Evolutionary conservation across 1,140 invertebrate species (phyloP).

Genomic region (Pygmarrhopalites habei): DNA sequence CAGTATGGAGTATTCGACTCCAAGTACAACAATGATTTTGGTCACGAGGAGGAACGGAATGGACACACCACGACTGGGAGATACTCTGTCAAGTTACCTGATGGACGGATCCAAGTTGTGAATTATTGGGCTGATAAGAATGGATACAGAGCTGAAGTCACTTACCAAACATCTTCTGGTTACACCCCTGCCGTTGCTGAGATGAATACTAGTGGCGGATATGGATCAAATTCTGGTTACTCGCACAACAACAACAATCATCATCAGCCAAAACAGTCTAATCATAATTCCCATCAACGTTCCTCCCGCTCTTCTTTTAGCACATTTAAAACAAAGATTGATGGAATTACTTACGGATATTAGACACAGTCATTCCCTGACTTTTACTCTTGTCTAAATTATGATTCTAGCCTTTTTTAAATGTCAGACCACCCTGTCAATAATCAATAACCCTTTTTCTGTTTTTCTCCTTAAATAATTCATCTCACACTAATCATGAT

Average conservation of each 20-base stretch:
- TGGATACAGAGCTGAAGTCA: slow-evolving; percentile 29
- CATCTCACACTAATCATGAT: too few species aligned
- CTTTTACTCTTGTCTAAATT: too few species aligned
- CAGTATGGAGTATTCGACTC: slow-evolving; percentile 26
- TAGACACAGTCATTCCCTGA: not conserved
- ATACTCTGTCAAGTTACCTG: slow-evolving; percentile 37
- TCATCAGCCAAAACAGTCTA: too few species aligned
- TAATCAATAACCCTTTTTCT: too few species aligned
- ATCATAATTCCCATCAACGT: not conserved
- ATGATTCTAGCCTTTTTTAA: too few species aligned
- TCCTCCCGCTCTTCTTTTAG: slow-evolving; percentile 6
- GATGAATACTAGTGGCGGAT: not conserved
- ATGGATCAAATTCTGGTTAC: not conserved
- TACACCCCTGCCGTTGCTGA: not conserved
- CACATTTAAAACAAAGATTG: slow-evolving; percentile 15
- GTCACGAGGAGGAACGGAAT: slow-evolving; percentile 31
- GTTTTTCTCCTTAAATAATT: too few species aligned
- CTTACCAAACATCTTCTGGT: slow-evolving; percentile 11
- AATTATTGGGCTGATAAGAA: slow-evolving; percentile 33
- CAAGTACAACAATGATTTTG: slow-evolving; percentile 24
- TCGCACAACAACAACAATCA: not conserved
- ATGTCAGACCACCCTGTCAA: too few species aligned
- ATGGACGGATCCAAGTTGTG: slow-evolving; percentile 39
- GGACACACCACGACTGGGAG: slow-evolving; percentile 20
- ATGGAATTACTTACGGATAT: slow-evolving; percentile 19